phyloP scores from a whole-genome alignment of 2,113 vertebrate species.

The Anolis carolinensis region DNA sequence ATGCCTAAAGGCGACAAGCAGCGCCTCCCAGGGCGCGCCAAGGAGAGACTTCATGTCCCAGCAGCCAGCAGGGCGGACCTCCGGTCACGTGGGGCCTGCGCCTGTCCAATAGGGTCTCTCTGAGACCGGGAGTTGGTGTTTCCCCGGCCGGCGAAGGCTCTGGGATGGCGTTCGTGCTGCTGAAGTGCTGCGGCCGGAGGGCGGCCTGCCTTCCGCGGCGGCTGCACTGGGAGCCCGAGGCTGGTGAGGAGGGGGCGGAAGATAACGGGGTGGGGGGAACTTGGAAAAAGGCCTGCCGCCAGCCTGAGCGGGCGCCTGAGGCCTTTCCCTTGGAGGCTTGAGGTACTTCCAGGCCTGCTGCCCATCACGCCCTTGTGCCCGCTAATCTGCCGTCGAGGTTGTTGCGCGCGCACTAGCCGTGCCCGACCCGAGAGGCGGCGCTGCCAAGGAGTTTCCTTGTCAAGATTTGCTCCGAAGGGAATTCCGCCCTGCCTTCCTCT shows the following conservation, averaged over 20 bases:
- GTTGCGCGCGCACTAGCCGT: no score
- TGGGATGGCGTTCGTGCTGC: conserved; percentile 57
- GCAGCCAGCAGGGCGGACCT: neutral
- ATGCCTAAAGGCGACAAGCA: neutral
- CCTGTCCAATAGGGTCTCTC: neutral
- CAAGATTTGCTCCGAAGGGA: no score
- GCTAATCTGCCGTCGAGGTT: no score
- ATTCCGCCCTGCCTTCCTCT: no score
- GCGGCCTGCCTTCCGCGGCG: neutral
- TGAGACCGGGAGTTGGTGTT: neutral
- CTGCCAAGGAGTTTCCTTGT: no score
- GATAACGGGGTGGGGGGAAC: no score
- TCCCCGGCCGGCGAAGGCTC: neutral
- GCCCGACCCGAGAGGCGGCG: no score
- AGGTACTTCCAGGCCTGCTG: neutral
- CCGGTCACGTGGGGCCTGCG: accelerated
- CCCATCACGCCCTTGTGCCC: no score
- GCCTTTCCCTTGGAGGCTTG: no score
- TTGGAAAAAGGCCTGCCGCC: no score
- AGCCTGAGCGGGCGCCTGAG: no score
- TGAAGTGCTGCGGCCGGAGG: conserved; percentile 42
- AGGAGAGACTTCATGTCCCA: neutral
- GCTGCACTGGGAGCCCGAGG: neutral
- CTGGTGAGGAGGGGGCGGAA: neutral
- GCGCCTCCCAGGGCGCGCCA: neutral